A percentile compares a stretch with the other conserved stretches of the same genome.
These are phyloP conservation scores for Silurus lanzhouensis DNA, from an alignment of 2,797 vertebrate genomes.

Conservation along the genomic window DNA sequence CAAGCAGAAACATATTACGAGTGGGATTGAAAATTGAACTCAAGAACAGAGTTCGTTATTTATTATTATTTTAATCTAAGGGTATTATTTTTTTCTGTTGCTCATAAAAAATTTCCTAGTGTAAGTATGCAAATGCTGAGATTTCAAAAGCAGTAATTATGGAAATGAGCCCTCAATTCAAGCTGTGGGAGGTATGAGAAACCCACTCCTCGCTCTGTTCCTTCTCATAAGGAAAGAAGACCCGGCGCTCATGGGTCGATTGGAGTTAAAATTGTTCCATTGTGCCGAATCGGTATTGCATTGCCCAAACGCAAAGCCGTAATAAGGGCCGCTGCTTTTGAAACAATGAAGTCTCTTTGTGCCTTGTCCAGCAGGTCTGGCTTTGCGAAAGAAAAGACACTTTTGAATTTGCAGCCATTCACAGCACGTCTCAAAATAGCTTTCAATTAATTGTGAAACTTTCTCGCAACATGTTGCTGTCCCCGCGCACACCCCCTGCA, in stretches of 20 bases:
- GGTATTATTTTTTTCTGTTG: neutral
- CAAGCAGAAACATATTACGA: neutral
- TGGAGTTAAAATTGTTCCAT: conserved; percentile 47
- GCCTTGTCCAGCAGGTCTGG: conserved; percentile 32
- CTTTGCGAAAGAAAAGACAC: conserved; percentile 28
- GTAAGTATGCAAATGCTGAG: neutral
- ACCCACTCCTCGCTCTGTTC: conserved; percentile 31
- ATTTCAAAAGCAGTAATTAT: conserved; percentile 43
- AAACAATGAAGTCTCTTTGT: conserved; percentile 52
- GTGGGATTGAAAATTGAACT: neutral
- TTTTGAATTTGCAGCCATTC: conserved; percentile 49
- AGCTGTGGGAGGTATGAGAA: conserved; percentile 18
- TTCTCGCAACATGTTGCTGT: conserved; percentile 40
- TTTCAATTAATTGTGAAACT: conserved; percentile 57
- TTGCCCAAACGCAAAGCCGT: conserved; percentile 40
- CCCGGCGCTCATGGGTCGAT: conserved; percentile 33
- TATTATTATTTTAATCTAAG: neutral
- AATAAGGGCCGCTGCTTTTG: conserved; percentile 47
- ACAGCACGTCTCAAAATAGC: conserved; percentile 50
- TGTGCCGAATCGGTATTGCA: conserved; percentile 47
- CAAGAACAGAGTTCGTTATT: neutral
- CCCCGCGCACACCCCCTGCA: conserved; percentile 13
- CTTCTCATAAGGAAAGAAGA: conserved; percentile 35
- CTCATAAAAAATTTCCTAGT: neutral
- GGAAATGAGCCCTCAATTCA: conserved; percentile 33